phyloP scores from a whole-genome alignment of 2,113 vertebrate genomes.

The Mus spicilegus region DNA sequence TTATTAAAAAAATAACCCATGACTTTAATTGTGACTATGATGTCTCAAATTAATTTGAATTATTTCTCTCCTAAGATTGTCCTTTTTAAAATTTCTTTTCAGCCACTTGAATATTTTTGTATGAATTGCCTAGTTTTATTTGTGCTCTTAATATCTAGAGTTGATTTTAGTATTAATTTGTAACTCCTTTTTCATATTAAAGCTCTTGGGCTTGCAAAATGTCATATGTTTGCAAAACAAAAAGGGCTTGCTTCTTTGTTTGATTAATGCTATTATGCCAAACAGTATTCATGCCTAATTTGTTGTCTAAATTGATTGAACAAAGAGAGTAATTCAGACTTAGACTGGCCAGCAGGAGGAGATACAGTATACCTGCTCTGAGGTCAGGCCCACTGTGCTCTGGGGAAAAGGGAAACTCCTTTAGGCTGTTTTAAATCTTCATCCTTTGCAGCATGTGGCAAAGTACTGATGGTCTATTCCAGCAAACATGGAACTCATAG shows the following conservation, averaged over 20 bases:
- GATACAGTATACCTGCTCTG: fast-evolving
- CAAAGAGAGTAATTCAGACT: not conserved
- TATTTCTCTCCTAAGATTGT: not conserved
- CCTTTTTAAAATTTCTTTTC: not conserved
- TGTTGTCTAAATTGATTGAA: conserved; percentile 33
- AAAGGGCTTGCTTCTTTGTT: conserved; percentile 28
- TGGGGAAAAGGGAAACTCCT: not conserved
- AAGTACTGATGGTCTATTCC: too few species aligned
- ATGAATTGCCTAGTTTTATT: not conserved
- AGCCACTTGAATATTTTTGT: not conserved
- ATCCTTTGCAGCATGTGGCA: not conserved
- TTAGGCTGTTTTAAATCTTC: not conserved
- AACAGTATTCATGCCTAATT: conserved; percentile 30
- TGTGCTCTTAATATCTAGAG: conserved; percentile 6
- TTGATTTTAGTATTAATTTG: conserved; percentile 7
- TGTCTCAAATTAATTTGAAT: not conserved
- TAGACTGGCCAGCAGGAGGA: not conserved
- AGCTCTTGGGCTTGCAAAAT: conserved; percentile 31
- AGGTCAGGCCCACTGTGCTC: too few species aligned
- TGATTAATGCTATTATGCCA: conserved; percentile 34
- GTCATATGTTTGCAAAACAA: conserved; percentile 22
- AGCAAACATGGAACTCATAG: not conserved
- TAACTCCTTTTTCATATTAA: conserved; percentile 19
- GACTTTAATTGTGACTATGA: not conserved
- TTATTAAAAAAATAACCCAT: not conserved